Evolutionary conservation across 2,888 invertebrate species (phyloP).

Genomic region (Leptinotarsa juncta): DNA sequence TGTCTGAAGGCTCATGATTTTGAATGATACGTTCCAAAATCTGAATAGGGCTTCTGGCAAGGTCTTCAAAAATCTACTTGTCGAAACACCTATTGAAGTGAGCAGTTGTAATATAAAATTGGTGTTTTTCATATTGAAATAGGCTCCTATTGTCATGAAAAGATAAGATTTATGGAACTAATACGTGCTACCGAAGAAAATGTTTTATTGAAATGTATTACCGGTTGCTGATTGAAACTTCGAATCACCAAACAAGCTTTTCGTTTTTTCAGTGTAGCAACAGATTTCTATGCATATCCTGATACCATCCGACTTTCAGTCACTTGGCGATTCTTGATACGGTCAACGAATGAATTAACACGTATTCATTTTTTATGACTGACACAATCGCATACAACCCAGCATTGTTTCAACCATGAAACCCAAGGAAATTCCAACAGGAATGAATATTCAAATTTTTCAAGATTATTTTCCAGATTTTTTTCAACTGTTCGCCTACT

Average conservation of each 20-base stretch:
- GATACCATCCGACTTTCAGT: slow-evolving; percentile 28
- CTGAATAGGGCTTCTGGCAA: slow-evolving; percentile 23
- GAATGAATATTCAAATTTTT: too few relatives aligned
- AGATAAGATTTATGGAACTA: slow-evolving; percentile 28
- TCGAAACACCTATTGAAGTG: slow-evolving; percentile 42
- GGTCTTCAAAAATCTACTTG: slow-evolving; percentile 42
- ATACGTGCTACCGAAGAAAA: slow-evolving; percentile 25
- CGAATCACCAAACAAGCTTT: slow-evolving; percentile 17
- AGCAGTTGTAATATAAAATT: slow-evolving; percentile 35
- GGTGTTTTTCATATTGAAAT: slow-evolving; percentile 25
- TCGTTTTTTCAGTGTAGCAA: slow-evolving; percentile 42
- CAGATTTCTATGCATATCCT: slow-evolving; percentile 18
- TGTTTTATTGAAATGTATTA: slow-evolving; percentile 25
- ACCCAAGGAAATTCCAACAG: too few relatives aligned
- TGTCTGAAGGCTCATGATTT: background rate
- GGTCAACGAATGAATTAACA: too few relatives aligned
- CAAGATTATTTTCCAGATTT: too few relatives aligned
- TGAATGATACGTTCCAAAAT: slow-evolving; percentile 15
- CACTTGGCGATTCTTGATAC: too few relatives aligned
- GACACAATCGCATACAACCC: too few relatives aligned
- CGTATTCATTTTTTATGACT: too few relatives aligned
- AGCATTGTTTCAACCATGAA: too few relatives aligned
- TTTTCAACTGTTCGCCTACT: too few relatives aligned
- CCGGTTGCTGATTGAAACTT: slow-evolving; percentile 24
- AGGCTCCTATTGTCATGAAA: slow-evolving; percentile 41